These are phyloP conservation scores for Lasiurus borealis DNA, from an alignment of 2,113 vertebrate genomes.

Conservation along the genomic window DNA sequence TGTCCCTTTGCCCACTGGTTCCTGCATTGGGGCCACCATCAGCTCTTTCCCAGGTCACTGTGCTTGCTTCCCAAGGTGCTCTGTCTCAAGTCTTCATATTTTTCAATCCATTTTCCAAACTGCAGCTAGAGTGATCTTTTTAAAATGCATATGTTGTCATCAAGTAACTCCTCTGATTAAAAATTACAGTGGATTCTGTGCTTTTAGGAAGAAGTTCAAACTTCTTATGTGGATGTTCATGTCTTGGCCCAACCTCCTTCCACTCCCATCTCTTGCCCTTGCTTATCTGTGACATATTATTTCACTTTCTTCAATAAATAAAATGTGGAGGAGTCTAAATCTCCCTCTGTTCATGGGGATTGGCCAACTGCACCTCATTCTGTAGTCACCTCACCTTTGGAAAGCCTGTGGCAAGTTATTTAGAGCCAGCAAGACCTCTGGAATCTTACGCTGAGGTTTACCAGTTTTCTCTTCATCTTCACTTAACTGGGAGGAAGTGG, in stretches of 20 bases:
- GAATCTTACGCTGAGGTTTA: neutral
- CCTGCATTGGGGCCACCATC: neutral
- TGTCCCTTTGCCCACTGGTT: neutral
- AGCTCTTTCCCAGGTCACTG: neutral
- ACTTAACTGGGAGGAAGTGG: neutral
- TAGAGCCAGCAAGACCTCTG: neutral
- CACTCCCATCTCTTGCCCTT: neutral
- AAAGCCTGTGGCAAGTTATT: neutral
- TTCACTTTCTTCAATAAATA: conserved; percentile 27
- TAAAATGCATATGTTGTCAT: neutral
- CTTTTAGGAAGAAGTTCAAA: neutral
- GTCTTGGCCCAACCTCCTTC: neutral
- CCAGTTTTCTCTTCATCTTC: neutral
- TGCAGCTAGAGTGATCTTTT: neutral
- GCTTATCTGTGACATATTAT: neutral
- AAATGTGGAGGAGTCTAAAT: neutral
- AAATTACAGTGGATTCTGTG: neutral
- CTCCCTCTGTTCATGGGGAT: neutral
- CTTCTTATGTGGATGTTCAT: neutral
- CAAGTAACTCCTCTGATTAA: neutral
- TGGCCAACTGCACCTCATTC: neutral
- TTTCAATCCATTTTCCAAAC: neutral
- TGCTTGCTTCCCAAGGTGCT: too few relatives aligned
- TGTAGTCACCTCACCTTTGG: too few relatives aligned
- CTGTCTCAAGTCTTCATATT: neutral